phyloP scores from a whole-genome alignment of 2,888 invertebrate species.

The Drosophila nigritarsus region DNA sequence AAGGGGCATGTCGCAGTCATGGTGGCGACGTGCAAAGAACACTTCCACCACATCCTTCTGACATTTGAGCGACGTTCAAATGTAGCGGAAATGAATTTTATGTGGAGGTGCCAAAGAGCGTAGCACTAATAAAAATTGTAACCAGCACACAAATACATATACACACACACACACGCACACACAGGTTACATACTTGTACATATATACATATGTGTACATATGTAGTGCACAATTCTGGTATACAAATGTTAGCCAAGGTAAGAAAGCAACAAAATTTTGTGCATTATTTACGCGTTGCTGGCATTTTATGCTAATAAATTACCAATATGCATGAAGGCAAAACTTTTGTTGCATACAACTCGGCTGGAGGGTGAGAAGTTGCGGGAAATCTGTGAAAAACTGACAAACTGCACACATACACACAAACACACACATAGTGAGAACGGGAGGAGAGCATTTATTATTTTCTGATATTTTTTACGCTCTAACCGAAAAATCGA shows the following conservation, averaged over 20 bases:
- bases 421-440: slow-evolving; percentile 7
- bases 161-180: background rate
- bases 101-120: slow-evolving; percentile 61
- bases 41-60: slow-evolving; percentile 45
- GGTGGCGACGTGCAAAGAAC: slow-evolving; percentile 54
- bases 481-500: slow-evolving; percentile 64
- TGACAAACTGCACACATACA: slow-evolving; percentile 65
- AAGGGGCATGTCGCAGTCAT: slow-evolving; percentile 30
- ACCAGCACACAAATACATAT: background rate
- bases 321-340: slow-evolving; percentile 75
- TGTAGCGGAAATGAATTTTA: slow-evolving; percentile 75
- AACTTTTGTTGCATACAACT: slow-evolving; percentile 66
- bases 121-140: slow-evolving; percentile 55
- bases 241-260: slow-evolving; percentile 29
- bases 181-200: slow-evolving; percentile 5
- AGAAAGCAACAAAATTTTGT: slow-evolving; percentile 69
- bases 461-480: slow-evolving; percentile 69
- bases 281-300: slow-evolving; percentile 78
- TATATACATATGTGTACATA: background rate
- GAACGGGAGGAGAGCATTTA: slow-evolving; percentile 54
- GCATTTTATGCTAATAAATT: slow-evolving; percentile 78
- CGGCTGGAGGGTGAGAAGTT: slow-evolving; percentile 38
- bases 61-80: slow-evolving; percentile 75
- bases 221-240: background rate
- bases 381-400: slow-evolving; percentile 49